Evolutionary conservation across 2,113 vertebrate genomes (phyloP).

Genomic region (Pseudorectes ferrugineus): DNA sequence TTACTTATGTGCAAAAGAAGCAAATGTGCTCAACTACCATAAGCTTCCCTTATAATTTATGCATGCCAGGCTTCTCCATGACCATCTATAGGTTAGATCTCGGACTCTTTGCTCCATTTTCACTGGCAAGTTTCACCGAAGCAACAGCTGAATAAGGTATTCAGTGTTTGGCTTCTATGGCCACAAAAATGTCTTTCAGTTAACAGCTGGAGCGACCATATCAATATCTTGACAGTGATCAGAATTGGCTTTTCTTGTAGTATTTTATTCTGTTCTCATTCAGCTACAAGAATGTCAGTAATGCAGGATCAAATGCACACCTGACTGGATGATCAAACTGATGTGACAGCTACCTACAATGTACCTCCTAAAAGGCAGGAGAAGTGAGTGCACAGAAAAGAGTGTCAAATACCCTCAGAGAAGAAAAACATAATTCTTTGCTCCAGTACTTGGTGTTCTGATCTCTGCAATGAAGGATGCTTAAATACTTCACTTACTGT

Average conservation of each 20-base stretch:
- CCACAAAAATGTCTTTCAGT: conserved; percentile 3
- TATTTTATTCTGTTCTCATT: not conserved
- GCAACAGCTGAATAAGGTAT: not conserved
- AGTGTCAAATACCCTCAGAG: not conserved
- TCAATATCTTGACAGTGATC: not conserved
- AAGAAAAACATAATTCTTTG: not conserved
- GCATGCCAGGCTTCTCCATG: not conserved
- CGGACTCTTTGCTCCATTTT: not conserved
- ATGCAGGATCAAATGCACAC: not conserved
- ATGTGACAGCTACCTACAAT: not conserved
- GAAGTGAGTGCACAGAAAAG: not conserved
- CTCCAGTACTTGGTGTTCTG: not conserved
- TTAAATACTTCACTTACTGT: not conserved
- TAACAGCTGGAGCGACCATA: not conserved
- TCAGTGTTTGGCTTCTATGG: not conserved
- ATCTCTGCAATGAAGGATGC: not conserved
- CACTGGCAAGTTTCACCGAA: not conserved
- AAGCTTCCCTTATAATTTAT: not conserved
- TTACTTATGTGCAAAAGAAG: not conserved
- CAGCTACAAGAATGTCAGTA: not conserved
- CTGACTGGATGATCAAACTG: not conserved
- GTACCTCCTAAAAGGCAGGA: not conserved
- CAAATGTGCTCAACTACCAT: not conserved
- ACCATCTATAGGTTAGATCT: not conserved
- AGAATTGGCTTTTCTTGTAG: not conserved